These are phyloP conservation scores for Stomatorhinus walkeri DNA, from an alignment of 2,797 vertebrate genomes.

Conservation along the genomic window DNA sequence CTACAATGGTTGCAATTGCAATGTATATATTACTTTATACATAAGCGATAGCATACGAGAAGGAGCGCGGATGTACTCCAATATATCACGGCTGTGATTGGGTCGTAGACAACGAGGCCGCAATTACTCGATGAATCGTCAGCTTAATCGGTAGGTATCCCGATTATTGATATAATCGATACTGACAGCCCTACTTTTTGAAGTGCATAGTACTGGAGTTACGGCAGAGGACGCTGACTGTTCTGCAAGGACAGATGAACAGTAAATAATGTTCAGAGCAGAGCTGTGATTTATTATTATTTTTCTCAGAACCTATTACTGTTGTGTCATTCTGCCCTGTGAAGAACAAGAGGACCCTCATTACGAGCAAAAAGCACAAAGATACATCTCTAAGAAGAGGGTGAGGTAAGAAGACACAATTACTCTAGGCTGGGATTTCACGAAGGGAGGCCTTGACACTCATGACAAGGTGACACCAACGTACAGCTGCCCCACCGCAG, in stretches of 20 bases:
- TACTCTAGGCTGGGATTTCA: background rate
- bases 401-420: background rate
- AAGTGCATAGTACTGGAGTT: background rate
- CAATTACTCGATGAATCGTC: background rate
- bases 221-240: background rate
- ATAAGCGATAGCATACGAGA: background rate
- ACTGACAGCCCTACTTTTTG: background rate
- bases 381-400: background rate
- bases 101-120: background rate
- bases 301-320: background rate
- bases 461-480: background rate
- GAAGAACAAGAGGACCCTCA: background rate
- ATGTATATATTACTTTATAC: background rate
- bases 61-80: background rate
- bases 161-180: background rate
- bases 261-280: background rate
- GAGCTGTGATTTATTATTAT: background rate
- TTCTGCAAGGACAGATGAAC: background rate
- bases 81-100: background rate
- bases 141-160: background rate
- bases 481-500: background rate
- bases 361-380: background rate
- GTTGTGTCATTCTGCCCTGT: background rate
- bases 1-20: background rate
- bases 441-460: background rate